Evolutionary conservation across 2,797 vertebrate genomes (phyloP).

Genomic region (Brachymystax lenok): DNA sequence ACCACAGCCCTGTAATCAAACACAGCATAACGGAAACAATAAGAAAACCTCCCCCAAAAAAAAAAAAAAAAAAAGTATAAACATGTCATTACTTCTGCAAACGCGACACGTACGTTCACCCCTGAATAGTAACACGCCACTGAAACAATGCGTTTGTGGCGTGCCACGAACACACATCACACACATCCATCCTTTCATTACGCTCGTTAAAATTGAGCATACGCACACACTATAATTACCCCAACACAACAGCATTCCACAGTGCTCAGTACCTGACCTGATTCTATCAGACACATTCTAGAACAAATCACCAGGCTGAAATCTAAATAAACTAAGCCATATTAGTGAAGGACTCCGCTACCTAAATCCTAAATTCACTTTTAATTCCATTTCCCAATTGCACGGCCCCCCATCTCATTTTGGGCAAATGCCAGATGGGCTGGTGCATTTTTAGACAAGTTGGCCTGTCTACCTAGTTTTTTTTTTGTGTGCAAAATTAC

Average conservation of each 20-base stretch:
- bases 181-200: neutral
- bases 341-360: neutral
- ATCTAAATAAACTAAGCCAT: neutral
- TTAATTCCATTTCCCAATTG: neutral
- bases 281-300: neutral
- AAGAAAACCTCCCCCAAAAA: neutral
- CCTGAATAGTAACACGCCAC: neutral
- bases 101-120: neutral
- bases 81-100: neutral
- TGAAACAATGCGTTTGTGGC: too few species aligned
- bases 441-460: too few species aligned
- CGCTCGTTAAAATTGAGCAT: neutral
- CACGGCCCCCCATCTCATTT: neutral
- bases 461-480: too few species aligned
- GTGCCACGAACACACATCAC: neutral
- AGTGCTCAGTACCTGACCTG: neutral
- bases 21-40: neutral
- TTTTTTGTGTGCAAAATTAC: too few species aligned
- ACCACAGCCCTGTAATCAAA: neutral
- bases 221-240: neutral
- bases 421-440: too few species aligned
- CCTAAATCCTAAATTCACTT: slow-evolving; percentile 5
- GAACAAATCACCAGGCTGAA: neutral
- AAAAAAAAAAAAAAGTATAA: neutral
- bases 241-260: neutral